Conservation (phyloP, 2,797 vertebrate genomes). For the Synanceia verrucosa region DNA sequence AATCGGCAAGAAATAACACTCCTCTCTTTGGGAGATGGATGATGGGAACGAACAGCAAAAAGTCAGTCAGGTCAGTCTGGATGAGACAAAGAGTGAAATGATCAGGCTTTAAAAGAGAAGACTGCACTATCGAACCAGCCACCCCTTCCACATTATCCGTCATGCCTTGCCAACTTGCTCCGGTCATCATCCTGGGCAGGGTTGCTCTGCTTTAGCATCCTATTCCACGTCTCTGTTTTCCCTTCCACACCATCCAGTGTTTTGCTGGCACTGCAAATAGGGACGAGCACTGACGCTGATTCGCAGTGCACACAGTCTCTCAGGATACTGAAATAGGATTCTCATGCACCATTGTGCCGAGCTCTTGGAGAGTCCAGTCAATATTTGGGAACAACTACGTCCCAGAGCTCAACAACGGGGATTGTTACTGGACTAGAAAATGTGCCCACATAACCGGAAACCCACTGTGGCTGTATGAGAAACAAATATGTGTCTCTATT, state of each 20-base stretch:
- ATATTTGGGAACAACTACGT: conserved; percentile 18
- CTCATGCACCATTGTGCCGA: conserved; percentile 14
- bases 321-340: conserved; percentile 29
- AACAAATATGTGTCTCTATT: neutral
- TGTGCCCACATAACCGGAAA: neutral
- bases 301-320: conserved; percentile 41
- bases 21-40: neutral
- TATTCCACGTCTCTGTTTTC: conserved; percentile 13
- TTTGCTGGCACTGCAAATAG: conserved; percentile 52
- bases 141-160: conserved; percentile 29
- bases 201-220: conserved; percentile 17
- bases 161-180: conserved; percentile 37
- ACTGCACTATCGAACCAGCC: conserved; percentile 20
- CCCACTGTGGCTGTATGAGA: neutral
- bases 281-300: conserved; percentile 33
- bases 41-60: neutral
- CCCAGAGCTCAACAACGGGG: neutral
- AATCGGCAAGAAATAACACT: neutral
- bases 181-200: conserved; percentile 20
- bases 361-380: conserved; percentile 20
- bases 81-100: neutral
- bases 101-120: too few relatives aligned
- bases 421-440: conserved; percentile 6
- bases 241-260: conserved; percentile 18
- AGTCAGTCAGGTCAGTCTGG: neutral